phyloP scores from a whole-genome alignment of 2,888 invertebrate genomes.

The Phalangium opilio region DNA sequence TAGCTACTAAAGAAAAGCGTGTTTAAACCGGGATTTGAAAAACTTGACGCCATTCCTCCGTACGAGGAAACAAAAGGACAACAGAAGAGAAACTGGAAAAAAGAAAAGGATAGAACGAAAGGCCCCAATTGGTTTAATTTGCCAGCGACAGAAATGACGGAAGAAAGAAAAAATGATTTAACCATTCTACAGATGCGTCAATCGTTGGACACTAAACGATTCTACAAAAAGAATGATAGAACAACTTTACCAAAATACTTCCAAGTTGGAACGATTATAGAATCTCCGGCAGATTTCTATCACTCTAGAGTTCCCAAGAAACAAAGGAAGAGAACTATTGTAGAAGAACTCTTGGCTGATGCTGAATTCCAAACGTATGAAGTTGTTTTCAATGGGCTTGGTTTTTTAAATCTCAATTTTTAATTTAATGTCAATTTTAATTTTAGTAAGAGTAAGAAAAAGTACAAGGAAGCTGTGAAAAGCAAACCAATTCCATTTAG shows the following conservation, averaged over 20 bases:
- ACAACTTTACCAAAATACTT: conserved; percentile 82
- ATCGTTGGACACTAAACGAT: conserved; percentile 75
- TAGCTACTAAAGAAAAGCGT: conserved; percentile 43
- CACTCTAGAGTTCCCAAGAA: conserved; percentile 64
- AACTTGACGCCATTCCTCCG: conserved; percentile 43
- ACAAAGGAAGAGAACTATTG: conserved; percentile 71
- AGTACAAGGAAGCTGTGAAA: too few relatives aligned
- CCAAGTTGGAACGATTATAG: conserved; percentile 54
- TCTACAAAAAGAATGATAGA: conserved; percentile 83
- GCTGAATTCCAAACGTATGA: conserved; percentile 45
- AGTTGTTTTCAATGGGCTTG: too few relatives aligned
- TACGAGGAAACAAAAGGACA: conserved; percentile 32
- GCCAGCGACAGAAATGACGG: conserved; percentile 66
- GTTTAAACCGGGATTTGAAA: conserved; percentile 49
- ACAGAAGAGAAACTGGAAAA: conserved; percentile 30
- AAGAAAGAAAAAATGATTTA: conserved; percentile 72
- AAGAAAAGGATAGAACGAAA: conserved; percentile 59
- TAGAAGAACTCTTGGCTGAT: conserved; percentile 83
- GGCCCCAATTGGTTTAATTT: conserved; percentile 80
- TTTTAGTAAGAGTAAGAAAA: too few relatives aligned
- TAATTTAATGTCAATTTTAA: too few relatives aligned
- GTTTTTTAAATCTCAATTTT: too few relatives aligned
- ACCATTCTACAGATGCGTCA: conserved; percentile 83
- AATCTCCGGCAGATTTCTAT: conserved; percentile 74
- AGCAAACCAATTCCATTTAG: too few relatives aligned